Base-by-base conservation (phyloP, 2,888 invertebrate genomes). In the Pristionchus fissidentatus region DNA sequence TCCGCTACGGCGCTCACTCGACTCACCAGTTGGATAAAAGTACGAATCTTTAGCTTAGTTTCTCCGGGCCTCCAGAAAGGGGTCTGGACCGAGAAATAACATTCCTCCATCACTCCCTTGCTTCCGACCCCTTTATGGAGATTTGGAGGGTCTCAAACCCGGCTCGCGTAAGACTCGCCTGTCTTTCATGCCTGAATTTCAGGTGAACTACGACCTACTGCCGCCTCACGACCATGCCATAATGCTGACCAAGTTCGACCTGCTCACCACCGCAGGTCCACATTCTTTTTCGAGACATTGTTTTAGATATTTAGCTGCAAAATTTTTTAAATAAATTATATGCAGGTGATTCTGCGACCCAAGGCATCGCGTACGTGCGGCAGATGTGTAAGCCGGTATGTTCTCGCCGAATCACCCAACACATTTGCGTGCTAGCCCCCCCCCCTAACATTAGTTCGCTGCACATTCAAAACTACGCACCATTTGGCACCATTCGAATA, bases 351-450 rank as follows among this genome's bases (percentile, higher is more conserved):
- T 88, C 89, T 29, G 87, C 91, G 5, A 91, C 91, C 1, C 91
- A 91, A 84, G 92, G 92, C 82, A 91, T 92, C 88, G 92, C 91
- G 0, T 92, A 91, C 73, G 90, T 92, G n/a, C 87, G 89, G 19
- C 87, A 89, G 43, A 90, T 92, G 75, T 92, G 92, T 80, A 84
- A 85, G 38, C 77, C 84, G 52, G 85, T 83, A 10, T 60, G 80
- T 1, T 1, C 5, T n/a, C 4, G 10, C 29, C 1, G 32, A 66
- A 10, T 49, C 49, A 49, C 10, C 19, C 10, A n/a, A n/a, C n/a
- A n/a, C n/a, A n/a, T n/a, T n/a, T n/a, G n/a, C n/a, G n/a, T n/a
- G n/a, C n/a, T n/a, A n/a, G n/a, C n/a, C n/a, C n/a, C n/a, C n/a
- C n/a, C n/a, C n/a, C n/a, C n/a, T n/a, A n/a, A n/a, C n/a, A n/a